These are phyloP conservation scores for Alviniconcha strummeri DNA, from an alignment of 2,888 invertebrate genomes.

Conservation along the genomic window DNA sequence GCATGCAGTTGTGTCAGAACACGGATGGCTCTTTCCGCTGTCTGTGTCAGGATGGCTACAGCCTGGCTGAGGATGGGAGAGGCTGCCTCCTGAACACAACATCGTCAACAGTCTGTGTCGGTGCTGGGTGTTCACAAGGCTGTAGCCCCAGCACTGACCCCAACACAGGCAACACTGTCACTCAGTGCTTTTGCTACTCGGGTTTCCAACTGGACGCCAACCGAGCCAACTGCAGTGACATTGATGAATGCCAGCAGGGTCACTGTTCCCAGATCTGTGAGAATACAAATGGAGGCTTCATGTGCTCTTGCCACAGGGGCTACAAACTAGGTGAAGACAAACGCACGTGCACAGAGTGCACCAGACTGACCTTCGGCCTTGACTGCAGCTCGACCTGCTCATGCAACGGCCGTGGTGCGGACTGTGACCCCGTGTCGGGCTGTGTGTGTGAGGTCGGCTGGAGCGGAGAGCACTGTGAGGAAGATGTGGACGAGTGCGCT, in stretches of 20 bases:
- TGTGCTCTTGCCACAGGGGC: conserved; percentile 34
- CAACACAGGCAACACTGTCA: background rate
- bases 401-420: conserved; percentile 31
- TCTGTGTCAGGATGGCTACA: background rate
- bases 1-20: background rate
- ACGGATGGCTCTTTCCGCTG: background rate
- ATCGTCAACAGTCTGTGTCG: background rate
- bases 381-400: conserved; percentile 39
- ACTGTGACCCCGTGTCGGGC: conserved; percentile 38
- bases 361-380: conserved; percentile 32
- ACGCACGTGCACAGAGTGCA: conserved; percentile 24
- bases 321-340: conserved; percentile 24
- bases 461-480: conserved; percentile 57
- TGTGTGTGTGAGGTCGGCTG: conserved; percentile 63
- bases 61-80: background rate
- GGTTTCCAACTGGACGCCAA: background rate
- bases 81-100: background rate
- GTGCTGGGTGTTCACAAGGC: background rate
- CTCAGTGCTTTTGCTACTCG: background rate
- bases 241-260: conserved; percentile 31
- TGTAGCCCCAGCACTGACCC: background rate
- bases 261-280: conserved; percentile 25
- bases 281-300: conserved; percentile 31
- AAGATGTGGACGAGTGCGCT: conserved; percentile 79
- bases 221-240: background rate